Conservation (phyloP, 1,140 invertebrate genomes). For the Onthophagus taurus region DNA sequence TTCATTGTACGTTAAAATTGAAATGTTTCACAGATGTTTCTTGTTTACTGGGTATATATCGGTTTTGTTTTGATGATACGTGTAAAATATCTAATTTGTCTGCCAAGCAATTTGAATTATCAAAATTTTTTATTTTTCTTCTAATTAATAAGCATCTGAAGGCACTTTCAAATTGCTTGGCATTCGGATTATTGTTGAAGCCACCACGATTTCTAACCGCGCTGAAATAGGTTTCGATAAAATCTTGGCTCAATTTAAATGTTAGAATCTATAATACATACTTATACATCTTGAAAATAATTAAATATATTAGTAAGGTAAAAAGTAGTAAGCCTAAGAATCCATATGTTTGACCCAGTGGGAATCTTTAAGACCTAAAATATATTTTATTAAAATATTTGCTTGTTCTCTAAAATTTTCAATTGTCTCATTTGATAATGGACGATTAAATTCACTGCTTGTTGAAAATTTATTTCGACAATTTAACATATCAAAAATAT, state of each 20-base stretch:
- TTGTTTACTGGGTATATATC: too few relatives aligned
- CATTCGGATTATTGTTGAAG: constrained; percentile 36
- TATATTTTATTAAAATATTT: constrained; percentile 14
- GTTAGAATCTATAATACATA: constrained; percentile 18
- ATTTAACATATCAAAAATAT: constrained; percentile 23
- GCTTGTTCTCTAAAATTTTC: constrained; percentile 10
- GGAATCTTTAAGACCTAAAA: constrained; percentile 10
- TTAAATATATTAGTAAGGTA: constrained; percentile 16
- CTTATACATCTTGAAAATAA: constrained; percentile 9
- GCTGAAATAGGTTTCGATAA: constrained; percentile 36
- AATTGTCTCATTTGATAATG: constrained; percentile 6
- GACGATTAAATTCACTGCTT: constrained; percentile 9
- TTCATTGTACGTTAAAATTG: too few relatives aligned
- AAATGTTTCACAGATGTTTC: too few relatives aligned
- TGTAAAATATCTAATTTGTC: too few relatives aligned
- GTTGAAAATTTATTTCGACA: constrained; percentile 20
- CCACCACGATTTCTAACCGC: constrained; percentile 29
- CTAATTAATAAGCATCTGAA: too few relatives aligned
- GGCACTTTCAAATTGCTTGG: constrained; percentile 21
- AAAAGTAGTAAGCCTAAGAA: constrained; percentile 17
- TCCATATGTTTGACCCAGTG: constrained; percentile 9
- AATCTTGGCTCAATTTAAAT: constrained; percentile 36
- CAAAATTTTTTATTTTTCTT: too few relatives aligned
- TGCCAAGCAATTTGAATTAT: too few relatives aligned
- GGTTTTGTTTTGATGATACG: too few relatives aligned